phyloP scores from a whole-genome alignment of 2,797 vertebrate genomes.

The Poecilia velifera region DNA sequence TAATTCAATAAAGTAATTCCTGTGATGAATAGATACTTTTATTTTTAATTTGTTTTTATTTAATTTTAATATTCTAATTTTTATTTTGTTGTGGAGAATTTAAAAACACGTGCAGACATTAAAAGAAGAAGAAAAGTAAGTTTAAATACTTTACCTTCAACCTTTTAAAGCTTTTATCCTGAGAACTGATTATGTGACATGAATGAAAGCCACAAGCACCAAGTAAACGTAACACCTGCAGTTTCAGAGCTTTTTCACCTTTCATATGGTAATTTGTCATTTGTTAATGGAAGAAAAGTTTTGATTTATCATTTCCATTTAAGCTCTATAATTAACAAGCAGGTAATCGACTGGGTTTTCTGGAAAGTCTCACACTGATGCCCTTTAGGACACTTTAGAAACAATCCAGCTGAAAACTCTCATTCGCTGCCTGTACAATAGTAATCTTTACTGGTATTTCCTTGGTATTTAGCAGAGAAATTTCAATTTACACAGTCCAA shows the following conservation, averaged over 20 bases:
- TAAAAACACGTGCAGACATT: background rate
- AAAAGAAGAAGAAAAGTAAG: background rate
- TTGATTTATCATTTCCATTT: background rate
- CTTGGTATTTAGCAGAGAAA: conserved; percentile 12
- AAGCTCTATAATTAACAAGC: conserved; percentile 15
- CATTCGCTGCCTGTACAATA: background rate
- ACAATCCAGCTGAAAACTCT: conserved; percentile 1
- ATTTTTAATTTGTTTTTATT: too few relatives aligned
- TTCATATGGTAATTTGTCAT: background rate
- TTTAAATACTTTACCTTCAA: background rate
- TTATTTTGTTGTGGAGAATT: background rate
- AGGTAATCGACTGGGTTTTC: conserved; percentile 2
- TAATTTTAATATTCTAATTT: too few relatives aligned
- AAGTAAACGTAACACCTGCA: background rate
- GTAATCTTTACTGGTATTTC: background rate
- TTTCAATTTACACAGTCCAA: background rate
- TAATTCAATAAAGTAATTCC: too few relatives aligned
- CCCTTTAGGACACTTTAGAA: background rate
- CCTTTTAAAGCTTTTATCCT: background rate
- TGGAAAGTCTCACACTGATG: background rate
- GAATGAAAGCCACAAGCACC: conserved; percentile 7
- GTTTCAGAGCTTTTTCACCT: background rate
- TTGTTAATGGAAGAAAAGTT: conserved; percentile 4
- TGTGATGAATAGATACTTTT: too few relatives aligned
- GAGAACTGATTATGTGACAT: background rate